These are phyloP conservation scores for Magallana gigas DNA, from an alignment of 1,140 invertebrate species.

Conservation along the genomic window DNA sequence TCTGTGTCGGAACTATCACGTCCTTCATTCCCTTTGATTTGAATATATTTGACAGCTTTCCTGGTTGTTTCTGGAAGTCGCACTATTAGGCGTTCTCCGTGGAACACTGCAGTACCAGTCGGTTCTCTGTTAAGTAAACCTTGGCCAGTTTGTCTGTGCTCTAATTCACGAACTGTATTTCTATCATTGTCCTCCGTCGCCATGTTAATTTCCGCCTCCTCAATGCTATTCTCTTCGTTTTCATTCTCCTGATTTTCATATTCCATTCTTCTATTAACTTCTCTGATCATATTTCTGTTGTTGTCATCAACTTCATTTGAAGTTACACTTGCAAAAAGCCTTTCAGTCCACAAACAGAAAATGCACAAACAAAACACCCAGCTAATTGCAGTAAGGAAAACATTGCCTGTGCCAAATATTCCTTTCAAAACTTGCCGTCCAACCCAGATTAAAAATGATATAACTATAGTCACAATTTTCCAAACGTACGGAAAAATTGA, in stretches of 20 bases:
- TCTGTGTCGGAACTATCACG: not conserved
- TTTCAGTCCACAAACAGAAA: not conserved
- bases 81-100: not conserved
- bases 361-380: constrained; percentile 44
- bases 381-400: constrained; percentile 34
- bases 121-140: not conserved
- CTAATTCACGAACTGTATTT: constrained; percentile 7
- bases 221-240: constrained; percentile 43
- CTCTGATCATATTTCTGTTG: not conserved
- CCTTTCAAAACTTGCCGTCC: constrained; percentile 40
- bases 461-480: not conserved
- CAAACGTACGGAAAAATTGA: not conserved
- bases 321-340: not conserved
- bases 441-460: constrained; percentile 42
- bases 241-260: constrained; percentile 46
- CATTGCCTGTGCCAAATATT: constrained; percentile 30
- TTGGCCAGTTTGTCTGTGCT: not conserved
- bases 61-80: not conserved
- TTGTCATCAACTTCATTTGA: constrained; percentile 24
- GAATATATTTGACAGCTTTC: not conserved
- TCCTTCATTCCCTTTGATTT: constrained; percentile 16
- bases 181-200: constrained; percentile 24
- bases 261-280: constrained; percentile 18
- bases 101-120: not conserved
- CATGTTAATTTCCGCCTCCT: constrained; percentile 27